phyloP scores from a whole-genome alignment of 1,140 invertebrate genomes.

The Drosophila varians region DNA sequence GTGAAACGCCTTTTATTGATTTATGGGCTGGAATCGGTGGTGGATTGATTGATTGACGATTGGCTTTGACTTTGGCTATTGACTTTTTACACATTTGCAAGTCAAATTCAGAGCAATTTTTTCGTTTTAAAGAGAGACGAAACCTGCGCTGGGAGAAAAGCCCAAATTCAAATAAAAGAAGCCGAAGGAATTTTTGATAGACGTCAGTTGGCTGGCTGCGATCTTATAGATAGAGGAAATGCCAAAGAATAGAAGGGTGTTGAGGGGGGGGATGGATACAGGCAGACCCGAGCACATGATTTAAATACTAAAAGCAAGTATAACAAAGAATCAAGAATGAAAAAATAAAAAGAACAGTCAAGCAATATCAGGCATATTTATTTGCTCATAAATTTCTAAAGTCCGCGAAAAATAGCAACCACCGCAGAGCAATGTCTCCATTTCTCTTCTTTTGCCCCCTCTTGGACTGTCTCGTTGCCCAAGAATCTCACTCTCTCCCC shows the following conservation, averaged over 20 bases:
- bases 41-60: constrained; percentile 60
- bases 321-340: constrained; percentile 61
- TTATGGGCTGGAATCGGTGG: constrained; percentile 41
- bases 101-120: constrained; percentile 43
- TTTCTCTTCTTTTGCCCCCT: neutral
- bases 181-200: constrained; percentile 65
- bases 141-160: constrained; percentile 14
- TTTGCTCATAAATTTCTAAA: constrained; percentile 64
- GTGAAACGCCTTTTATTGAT: constrained; percentile 69
- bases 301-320: constrained; percentile 65
- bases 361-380: constrained; percentile 53
- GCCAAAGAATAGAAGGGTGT: no score
- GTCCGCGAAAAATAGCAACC: constrained; percentile 31
- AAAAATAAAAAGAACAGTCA: constrained; percentile 16
- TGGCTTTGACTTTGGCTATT: constrained; percentile 68
- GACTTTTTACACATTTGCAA: constrained; percentile 62
- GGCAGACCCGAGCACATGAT: constrained; percentile 70
- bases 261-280: constrained; percentile 6
- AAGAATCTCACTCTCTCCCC: neutral
- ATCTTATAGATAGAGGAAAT: constrained; percentile 35
- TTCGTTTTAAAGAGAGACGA: neutral
- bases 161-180: constrained; percentile 20
- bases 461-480: neutral
- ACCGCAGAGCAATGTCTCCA: constrained; percentile 28
- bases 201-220: constrained; percentile 72